A percentile compares a stretch with the other conserved stretches of the same genome.
Conservation (phyloP, 2,113 vertebrate genomes). For the Phylloscopus trochilus region DNA sequence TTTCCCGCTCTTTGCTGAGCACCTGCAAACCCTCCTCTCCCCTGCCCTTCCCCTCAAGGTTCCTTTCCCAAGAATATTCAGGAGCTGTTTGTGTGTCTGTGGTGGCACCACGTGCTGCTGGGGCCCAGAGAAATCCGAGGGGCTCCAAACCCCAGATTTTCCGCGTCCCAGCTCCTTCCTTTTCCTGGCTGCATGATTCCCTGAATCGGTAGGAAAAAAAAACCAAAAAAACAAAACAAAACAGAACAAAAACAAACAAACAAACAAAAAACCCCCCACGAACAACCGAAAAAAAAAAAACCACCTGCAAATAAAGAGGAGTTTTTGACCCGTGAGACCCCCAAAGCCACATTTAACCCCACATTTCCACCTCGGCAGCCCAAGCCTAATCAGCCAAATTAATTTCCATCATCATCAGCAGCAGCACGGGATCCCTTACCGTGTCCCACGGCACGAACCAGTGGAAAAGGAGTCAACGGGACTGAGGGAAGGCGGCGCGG, state of each 20-base stretch:
- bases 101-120: neutral
- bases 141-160: neutral
- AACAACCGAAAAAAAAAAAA: too few relatives aligned
- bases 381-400: neutral
- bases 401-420: neutral
- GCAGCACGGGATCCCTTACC: neutral
- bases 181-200: neutral
- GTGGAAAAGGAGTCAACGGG: neutral
- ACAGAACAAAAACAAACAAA: too few relatives aligned
- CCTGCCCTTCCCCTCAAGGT: neutral
- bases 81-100: neutral
- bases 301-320: neutral
- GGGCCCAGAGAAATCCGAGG: neutral
- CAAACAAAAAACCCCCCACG: too few relatives aligned
- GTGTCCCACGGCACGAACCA: slow-evolving; percentile 26
- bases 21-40: neutral
- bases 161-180: neutral
- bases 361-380: neutral
- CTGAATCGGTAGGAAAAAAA: neutral
- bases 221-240: neutral
- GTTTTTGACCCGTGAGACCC: neutral
- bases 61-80: neutral
- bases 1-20: neutral
- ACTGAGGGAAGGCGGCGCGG: neutral
- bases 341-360: neutral